Evolutionary conservation across 2,113 vertebrate species (phyloP).

Genomic region (Antidorcas marsupialis): DNA sequence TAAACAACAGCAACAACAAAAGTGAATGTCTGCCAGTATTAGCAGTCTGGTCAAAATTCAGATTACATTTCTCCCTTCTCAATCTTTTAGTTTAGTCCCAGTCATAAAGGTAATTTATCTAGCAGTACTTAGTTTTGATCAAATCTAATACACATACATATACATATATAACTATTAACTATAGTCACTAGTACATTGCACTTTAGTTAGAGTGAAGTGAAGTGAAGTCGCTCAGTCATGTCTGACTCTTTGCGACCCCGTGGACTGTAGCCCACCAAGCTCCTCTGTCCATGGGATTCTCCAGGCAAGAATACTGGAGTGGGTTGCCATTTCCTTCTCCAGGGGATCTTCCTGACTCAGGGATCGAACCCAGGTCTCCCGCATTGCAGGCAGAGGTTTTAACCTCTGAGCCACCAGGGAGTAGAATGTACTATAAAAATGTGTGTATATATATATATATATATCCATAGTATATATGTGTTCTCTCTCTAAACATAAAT

Average conservation of each 20-base stretch:
- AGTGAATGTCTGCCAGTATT: background rate
- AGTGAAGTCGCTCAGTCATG: too few species aligned
- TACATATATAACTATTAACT: background rate
- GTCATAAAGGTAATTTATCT: background rate
- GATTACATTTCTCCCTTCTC: background rate
- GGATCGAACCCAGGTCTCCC: too few species aligned
- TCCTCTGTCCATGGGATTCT: too few species aligned
- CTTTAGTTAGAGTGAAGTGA: background rate
- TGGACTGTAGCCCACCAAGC: too few species aligned
- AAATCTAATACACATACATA: background rate
- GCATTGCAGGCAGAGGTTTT: too few species aligned
- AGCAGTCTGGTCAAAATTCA: background rate
- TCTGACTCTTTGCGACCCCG: too few species aligned
- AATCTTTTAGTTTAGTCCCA: background rate
- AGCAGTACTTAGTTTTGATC: background rate
- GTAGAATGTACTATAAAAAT: background rate
- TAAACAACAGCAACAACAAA: background rate
- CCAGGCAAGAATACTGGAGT: too few species aligned
- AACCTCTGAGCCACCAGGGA: too few species aligned
- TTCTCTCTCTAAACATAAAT: background rate
- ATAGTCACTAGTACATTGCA: background rate
- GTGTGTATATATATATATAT: background rate
- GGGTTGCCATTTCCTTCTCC: too few species aligned
- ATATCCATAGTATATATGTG: background rate
- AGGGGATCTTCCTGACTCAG: too few species aligned